phyloP scores from a whole-genome alignment of 2,113 vertebrate species.

The Pongo pygmaeus region DNA sequence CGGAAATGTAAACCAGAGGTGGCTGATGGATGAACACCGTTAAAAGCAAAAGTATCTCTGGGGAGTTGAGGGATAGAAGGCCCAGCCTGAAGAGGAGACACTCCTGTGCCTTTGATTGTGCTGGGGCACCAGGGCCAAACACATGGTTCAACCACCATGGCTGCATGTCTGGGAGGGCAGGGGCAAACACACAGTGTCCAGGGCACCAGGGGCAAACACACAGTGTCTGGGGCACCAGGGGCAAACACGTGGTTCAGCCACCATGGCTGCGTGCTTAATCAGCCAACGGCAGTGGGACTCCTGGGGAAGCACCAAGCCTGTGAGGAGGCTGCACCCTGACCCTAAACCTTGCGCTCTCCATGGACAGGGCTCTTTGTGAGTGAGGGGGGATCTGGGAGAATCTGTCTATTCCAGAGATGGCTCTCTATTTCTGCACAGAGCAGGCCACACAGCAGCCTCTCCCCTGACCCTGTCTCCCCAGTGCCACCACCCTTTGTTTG shows the following conservation, averaged over 20 bases:
- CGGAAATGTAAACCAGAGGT: slow-evolving; percentile 36
- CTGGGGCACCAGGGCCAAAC: background rate
- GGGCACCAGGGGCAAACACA: too few species aligned
- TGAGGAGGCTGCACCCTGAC: background rate
- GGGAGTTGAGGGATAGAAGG: background rate
- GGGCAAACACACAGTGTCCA: too few species aligned
- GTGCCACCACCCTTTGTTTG: background rate
- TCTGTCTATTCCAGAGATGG: background rate
- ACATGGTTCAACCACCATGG: rapidly evolving
- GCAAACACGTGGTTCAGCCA: too few species aligned
- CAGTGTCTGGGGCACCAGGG: too few species aligned
- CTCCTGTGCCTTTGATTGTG: too few species aligned
- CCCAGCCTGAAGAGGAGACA: background rate
- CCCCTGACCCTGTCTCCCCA: background rate
- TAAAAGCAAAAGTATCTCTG: background rate
- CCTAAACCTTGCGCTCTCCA: background rate
- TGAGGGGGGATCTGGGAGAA: background rate
- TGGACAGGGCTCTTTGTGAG: background rate
- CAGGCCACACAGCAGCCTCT: background rate
- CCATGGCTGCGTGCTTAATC: rapidly evolving
- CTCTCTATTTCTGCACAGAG: background rate
- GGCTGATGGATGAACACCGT: slow-evolving; percentile 20
- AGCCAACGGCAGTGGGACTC: rapidly evolving
- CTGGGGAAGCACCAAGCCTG: background rate
- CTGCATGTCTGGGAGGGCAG: background rate